Evolutionary conservation across 1,140 invertebrate genomes (phyloP), one percentile per base, ranked within the genome.

Genomic region (Leptonema lineaticorne): DNA sequence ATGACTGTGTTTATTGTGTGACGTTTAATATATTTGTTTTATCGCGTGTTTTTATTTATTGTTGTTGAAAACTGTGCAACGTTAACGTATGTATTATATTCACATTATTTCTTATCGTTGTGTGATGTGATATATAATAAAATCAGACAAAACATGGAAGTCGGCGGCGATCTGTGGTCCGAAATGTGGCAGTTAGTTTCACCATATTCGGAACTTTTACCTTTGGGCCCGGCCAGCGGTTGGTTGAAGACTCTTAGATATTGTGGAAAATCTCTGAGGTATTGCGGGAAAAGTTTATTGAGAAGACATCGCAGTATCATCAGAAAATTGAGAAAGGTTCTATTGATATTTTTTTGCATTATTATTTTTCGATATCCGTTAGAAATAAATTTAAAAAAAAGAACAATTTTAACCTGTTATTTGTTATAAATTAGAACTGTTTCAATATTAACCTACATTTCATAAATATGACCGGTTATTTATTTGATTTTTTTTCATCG

Each of bases 111-210:
- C 18, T 4, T 18, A 3, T 5, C 20, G 46, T 18, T 4, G 22
- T 24, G 50, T 53, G 50, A 26, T 53, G 50, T 26, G 22, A 53
- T 9, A 11, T 33, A 33, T 6, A 33, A 33, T 11, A 33, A 5
- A 33, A 7, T 6, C 16, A 20, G 22, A 26, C 50, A 24, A 2
- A 2, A 14, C 1, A 30, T 37, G 48, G 64, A 66, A 30, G 37
- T 14, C 1, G 50, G 56, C 11, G 56, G 56, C 7, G 27, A 56
- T 27, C 58, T 60, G 30, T 46, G 68, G 56, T 24, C 68, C 7
- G 71, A 72, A 6, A 70, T 73, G 71, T 73, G 71, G 71, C 68
- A 73, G 46, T 46, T 73, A 68, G 68, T 72, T 27, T 66, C 71
- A 4, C 71, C 71, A 4, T 72, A 72, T 46, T 69, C 71, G 27